phyloP scores from a whole-genome alignment of 2,113 vertebrate species.

The Cinclus mexicanus region DNA sequence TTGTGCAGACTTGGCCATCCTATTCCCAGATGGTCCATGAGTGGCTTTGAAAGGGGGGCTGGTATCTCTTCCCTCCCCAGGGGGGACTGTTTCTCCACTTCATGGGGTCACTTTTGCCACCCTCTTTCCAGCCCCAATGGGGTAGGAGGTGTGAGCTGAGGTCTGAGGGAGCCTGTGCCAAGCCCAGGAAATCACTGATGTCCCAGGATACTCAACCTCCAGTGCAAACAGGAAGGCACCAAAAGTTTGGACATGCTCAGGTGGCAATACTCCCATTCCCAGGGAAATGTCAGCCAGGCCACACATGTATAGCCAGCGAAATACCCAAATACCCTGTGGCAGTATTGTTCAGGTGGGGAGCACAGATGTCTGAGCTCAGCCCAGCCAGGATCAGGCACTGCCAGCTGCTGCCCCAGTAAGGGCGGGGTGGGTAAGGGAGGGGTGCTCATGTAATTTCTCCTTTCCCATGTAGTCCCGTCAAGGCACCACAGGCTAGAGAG shows the following conservation, averaged over 20 bases:
- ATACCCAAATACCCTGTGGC: accelerated
- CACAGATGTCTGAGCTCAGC: neutral
- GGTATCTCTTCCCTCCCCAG: neutral
- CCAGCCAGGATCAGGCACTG: accelerated
- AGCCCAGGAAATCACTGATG: neutral
- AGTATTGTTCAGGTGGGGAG: accelerated
- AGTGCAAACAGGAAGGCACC: neutral
- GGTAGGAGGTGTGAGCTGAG: neutral
- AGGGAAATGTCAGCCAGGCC: neutral
- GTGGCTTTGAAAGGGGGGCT: neutral
- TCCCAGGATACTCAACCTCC: neutral
- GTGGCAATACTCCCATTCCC: neutral
- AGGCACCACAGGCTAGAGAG: neutral
- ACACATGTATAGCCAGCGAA: neutral
- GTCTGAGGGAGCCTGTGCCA: neutral
- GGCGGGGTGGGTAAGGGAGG: too few species aligned
- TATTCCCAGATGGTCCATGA: accelerated
- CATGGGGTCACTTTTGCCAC: neutral
- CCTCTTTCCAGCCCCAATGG: neutral
- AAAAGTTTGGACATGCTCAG: neutral
- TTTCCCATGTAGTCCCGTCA: neutral
- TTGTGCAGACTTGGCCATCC: neutral
- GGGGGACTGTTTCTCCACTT: neutral
- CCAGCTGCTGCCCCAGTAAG: neutral
- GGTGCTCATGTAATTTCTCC: neutral